Percentiles rank a stretch among this genome's conserved stretches.
These are phyloP conservation scores for Hydrochoerus hydrochaeris DNA, from an alignment of 2,113 vertebrate species.

Conservation along the genomic window DNA sequence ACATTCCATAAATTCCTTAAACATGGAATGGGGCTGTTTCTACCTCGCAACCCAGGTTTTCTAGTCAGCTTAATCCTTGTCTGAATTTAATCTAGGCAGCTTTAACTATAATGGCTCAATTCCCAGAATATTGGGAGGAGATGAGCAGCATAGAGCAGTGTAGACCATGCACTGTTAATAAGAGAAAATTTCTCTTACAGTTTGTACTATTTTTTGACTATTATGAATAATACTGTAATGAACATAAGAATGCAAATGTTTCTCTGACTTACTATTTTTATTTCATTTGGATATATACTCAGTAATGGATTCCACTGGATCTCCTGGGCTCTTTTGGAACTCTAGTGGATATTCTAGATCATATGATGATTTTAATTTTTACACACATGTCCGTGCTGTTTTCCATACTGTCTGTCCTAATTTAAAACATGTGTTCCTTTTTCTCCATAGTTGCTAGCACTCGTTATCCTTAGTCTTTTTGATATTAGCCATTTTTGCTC, in stretches of 20 bases:
- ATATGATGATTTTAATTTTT: background rate
- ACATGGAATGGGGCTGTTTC: too few species aligned
- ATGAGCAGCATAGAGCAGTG: too few species aligned
- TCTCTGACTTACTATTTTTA: background rate
- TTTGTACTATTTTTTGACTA: background rate
- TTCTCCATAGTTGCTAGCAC: background rate
- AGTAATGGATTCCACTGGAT: background rate
- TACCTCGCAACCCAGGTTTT: too few species aligned
- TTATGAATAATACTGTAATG: background rate
- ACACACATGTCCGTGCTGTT: background rate
- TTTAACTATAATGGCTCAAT: too few species aligned
- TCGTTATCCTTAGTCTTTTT: background rate
- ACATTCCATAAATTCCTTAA: too few species aligned
- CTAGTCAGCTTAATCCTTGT: too few species aligned
- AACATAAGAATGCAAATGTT: background rate
- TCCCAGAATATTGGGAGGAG: too few species aligned
- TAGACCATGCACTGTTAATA: too few species aligned
- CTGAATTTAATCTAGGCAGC: too few species aligned
- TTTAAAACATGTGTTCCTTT: background rate
- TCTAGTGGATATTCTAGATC: background rate
- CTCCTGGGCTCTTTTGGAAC: background rate
- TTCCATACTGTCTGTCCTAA: background rate
- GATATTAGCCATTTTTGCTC: background rate
- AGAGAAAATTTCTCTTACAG: too few species aligned
- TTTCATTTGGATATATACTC: background rate